Percentiles rank a stretch among this genome's conserved stretches.
Conservation (phyloP, 2,113 vertebrate genomes). For the Chauna torquata region DNA sequence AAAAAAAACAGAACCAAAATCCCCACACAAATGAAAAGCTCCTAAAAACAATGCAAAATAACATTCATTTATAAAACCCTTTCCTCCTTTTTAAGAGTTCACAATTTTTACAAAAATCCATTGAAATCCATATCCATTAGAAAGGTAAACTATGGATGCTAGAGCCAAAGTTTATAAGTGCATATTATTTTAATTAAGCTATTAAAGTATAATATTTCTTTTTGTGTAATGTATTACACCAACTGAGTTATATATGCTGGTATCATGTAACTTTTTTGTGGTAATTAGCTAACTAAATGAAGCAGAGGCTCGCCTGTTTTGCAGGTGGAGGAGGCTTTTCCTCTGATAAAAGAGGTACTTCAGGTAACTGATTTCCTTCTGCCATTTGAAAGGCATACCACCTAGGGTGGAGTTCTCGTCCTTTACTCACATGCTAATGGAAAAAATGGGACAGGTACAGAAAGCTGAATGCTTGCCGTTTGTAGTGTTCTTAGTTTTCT, state of each 20-base stretch:
- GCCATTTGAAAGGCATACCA: neutral
- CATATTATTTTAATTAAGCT: neutral
- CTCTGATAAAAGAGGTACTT: neutral
- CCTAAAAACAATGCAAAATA: neutral
- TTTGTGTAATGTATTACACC: neutral
- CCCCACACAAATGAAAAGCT: neutral
- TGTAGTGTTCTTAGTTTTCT: neutral
- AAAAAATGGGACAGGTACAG: neutral
- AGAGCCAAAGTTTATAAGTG: neutral
- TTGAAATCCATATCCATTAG: neutral
- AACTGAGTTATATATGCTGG: neutral
- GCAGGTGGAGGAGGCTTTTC: neutral
- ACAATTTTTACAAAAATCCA: neutral
- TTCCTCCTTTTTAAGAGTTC: neutral
- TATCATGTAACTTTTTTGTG: neutral
- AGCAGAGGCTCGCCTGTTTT: neutral
- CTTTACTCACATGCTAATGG: neutral
- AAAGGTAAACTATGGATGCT: neutral
- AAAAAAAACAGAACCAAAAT: neutral
- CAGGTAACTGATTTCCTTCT: neutral
- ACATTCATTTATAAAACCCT: neutral
- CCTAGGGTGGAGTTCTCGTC: neutral
- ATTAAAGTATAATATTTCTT: neutral
- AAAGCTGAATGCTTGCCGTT: neutral
- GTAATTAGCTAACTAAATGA: neutral